These are phyloP conservation scores for Smittia aterrima DNA, from an alignment of 2,888 invertebrate species.

Conservation along the genomic window DNA sequence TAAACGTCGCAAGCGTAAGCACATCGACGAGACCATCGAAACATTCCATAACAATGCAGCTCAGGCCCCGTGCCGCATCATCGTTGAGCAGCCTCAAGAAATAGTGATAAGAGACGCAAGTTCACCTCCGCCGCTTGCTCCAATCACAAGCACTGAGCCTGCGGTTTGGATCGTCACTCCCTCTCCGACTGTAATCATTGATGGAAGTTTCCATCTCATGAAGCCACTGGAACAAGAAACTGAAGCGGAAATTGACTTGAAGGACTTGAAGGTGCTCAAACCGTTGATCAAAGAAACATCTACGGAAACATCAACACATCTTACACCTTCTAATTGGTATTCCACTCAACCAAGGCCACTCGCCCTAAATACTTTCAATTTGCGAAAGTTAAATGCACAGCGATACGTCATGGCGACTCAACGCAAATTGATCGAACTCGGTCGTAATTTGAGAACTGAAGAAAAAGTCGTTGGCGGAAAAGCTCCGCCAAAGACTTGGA, in stretches of 20 bases:
- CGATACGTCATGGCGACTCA: slow-evolving; percentile 35
- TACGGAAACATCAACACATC: not conserved
- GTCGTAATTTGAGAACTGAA: slow-evolving; percentile 22
- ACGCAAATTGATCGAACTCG: slow-evolving; percentile 27
- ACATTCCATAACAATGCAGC: slow-evolving; percentile 24
- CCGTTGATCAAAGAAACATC: not conserved
- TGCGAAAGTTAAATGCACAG: slow-evolving; percentile 30
- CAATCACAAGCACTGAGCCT: not conserved
- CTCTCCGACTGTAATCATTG: slow-evolving; percentile 27
- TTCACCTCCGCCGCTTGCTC: slow-evolving; percentile 29
- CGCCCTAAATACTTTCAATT: slow-evolving; percentile 31
- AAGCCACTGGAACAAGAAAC: slow-evolving; percentile 25
- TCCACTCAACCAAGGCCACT: slow-evolving; percentile 24
- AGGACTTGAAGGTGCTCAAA: slow-evolving; percentile 39
- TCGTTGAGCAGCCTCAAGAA: slow-evolving; percentile 15
- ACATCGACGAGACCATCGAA: not conserved
- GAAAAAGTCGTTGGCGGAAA: slow-evolving; percentile 18
- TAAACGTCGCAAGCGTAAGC: slow-evolving; percentile 29
- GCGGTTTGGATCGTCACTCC: slow-evolving; percentile 25
- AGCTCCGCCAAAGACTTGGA: slow-evolving; percentile 34
- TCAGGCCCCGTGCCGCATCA: slow-evolving; percentile 10
- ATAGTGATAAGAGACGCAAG: not conserved
- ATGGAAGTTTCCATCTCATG: slow-evolving; percentile 10
- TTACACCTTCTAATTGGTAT: slow-evolving; percentile 37
- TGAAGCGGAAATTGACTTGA: slow-evolving; percentile 34